These are phyloP conservation scores for Bolinopsis microptera DNA, from an alignment of 37 sponge, comb jelly and placozoan species.

Conservation along the genomic window DNA sequence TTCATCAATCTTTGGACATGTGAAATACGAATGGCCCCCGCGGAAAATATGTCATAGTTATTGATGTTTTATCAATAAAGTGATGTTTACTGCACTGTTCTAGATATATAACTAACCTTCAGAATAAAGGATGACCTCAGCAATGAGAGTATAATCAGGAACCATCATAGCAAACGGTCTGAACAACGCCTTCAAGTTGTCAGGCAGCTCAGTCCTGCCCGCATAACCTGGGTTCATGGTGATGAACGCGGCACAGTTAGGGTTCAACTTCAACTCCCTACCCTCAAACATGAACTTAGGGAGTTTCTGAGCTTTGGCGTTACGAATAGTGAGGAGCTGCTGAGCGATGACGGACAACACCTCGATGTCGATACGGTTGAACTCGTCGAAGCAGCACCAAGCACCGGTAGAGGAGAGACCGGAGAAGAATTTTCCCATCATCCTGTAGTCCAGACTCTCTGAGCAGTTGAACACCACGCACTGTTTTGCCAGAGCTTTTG, in stretches of 20 bases:
- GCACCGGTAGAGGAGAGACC: constrained; percentile 98
- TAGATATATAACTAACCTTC: constrained; percentile 72
- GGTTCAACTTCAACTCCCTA: constrained; percentile 89
- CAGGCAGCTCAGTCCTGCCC: constrained; percentile 96
- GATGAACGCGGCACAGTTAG: constrained; percentile 92
- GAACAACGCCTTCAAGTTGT: constrained; percentile 97
- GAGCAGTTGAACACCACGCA: constrained; percentile 99
- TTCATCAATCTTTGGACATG: too few species aligned
- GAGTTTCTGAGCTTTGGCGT: constrained; percentile 85
- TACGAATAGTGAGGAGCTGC: constrained; percentile 93
- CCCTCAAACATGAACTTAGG: constrained; percentile 95
- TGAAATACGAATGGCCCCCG: too few species aligned
- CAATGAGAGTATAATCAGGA: constrained; percentile 97
- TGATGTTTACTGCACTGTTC: too few species aligned
- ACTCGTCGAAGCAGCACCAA: constrained; percentile 99
- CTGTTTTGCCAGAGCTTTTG: constrained; percentile 96
- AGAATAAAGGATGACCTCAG: constrained; percentile 97
- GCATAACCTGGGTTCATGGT: constrained; percentile 99
- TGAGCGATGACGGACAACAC: constrained; percentile 99
- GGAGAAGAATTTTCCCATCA: constrained; percentile 99
- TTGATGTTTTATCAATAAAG: too few species aligned
- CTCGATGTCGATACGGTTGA: constrained; percentile 98
- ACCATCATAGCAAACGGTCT: constrained; percentile 99
- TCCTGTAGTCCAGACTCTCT: constrained; percentile 93
- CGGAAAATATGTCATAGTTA: too few species aligned